These are phyloP conservation scores for Scylla paramamosain DNA, from an alignment of 1,140 invertebrate species.

Conservation along the genomic window DNA sequence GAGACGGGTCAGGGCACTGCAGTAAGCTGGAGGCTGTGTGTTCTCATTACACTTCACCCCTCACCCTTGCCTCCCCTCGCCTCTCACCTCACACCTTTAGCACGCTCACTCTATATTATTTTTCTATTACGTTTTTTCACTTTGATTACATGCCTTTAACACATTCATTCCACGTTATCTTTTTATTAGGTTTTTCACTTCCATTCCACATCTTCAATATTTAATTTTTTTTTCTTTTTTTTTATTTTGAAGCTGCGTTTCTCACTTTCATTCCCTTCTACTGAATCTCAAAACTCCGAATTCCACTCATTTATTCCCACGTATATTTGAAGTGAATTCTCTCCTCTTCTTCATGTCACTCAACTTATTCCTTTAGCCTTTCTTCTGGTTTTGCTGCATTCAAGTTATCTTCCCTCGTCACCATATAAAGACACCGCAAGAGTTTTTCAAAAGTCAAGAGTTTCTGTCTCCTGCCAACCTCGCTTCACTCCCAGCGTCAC, in stretches of 20 bases:
- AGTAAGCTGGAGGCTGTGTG: background rate
- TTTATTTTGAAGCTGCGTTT: too few species aligned
- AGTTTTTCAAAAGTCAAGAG: background rate
- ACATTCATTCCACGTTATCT: too few species aligned
- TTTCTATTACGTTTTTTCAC: too few species aligned
- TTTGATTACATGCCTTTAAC: too few species aligned
- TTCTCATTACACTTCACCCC: slow-evolving; percentile 15
- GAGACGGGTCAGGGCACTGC: background rate
- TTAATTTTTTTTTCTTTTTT: too few species aligned
- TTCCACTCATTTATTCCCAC: background rate
- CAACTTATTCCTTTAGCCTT: background rate
- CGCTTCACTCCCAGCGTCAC: background rate
- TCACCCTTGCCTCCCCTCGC: background rate
- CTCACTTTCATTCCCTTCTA: too few species aligned
- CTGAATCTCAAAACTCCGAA: background rate
- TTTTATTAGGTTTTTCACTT: too few species aligned
- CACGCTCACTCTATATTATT: background rate
- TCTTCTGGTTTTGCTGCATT: background rate
- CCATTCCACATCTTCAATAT: too few species aligned
- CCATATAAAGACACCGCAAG: background rate
- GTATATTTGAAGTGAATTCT: background rate
- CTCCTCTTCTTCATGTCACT: background rate
- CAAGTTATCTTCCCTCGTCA: background rate
- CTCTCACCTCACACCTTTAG: background rate
- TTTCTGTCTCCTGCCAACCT: background rate